phyloP scores from a whole-genome alignment of 2,888 invertebrate species.

The Eilema depressum region DNA sequence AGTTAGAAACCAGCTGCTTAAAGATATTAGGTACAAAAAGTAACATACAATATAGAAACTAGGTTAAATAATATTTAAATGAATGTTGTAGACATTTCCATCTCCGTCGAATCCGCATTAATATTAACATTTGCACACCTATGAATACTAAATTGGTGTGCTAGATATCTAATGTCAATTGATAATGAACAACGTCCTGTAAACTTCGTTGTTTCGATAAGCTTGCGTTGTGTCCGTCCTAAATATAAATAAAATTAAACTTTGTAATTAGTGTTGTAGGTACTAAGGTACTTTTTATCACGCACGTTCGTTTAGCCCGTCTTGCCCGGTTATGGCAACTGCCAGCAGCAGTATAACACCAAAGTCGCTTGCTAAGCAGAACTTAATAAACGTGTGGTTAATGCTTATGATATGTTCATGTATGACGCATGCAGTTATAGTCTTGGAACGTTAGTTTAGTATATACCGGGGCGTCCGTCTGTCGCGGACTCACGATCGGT shows the following conservation, averaged over 20 bases:
- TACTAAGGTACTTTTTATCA: too few relatives aligned
- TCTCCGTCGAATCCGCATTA: neutral
- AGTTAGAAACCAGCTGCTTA: neutral
- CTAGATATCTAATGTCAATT: conserved; percentile 11
- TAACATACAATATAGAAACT: neutral
- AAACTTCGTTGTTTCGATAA: neutral
- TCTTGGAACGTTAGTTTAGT: conserved; percentile 68
- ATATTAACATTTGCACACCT: conserved; percentile 14
- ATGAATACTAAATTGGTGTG: conserved; percentile 8
- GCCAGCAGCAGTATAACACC: conserved; percentile 58
- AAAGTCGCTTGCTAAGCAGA: conserved; percentile 73
- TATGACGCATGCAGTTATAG: conserved; percentile 73
- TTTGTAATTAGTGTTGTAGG: conserved; percentile 1
- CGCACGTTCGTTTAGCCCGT: conserved; percentile 10
- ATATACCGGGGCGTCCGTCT: conserved; percentile 69
- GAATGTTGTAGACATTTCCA: neutral
- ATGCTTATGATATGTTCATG: conserved; percentile 67
- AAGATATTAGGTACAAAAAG: neutral
- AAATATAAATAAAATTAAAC: neutral
- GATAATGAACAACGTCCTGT: neutral
- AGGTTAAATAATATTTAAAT: conserved; percentile 1
- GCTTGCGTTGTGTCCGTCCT: neutral
- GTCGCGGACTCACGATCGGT: conserved; percentile 60
- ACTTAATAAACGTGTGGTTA: conserved; percentile 58
- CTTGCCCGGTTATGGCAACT: conserved; percentile 38